A percentile compares a stretch with the other conserved stretches of the same genome.
phyloP scores from a whole-genome alignment of 2,113 vertebrate genomes.

The Ceratotherium simum region DNA sequence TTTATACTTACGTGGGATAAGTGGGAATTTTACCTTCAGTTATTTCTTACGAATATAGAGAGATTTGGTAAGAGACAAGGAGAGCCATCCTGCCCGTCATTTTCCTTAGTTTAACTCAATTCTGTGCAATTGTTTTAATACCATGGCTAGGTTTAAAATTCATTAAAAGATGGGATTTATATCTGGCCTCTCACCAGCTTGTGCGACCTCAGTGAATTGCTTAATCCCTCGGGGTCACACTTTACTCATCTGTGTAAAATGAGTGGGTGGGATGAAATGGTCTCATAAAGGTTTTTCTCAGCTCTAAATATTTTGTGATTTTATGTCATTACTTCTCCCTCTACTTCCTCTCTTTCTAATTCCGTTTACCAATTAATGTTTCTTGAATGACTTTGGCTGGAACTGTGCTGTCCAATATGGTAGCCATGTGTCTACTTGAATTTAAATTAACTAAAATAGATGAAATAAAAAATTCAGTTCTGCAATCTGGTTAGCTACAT shows the following conservation, averaged over 20 bases:
- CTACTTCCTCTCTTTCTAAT: not conserved
- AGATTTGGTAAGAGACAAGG: not conserved
- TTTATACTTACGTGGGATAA: not conserved
- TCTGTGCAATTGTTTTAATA: not conserved
- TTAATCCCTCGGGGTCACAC: not conserved
- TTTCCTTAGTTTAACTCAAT: not conserved
- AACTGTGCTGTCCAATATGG: not conserved
- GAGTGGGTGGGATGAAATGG: slow-evolving; percentile 32
- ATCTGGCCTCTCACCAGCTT: not conserved
- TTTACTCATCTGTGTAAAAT: slow-evolving; percentile 57
- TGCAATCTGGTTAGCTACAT: not conserved
- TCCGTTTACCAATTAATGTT: not conserved
- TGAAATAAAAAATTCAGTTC: not conserved
- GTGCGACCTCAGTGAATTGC: not conserved
- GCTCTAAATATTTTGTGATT: slow-evolving; percentile 24
- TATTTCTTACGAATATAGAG: not conserved
- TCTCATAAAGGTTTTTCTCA: slow-evolving; percentile 22
- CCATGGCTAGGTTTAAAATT: not conserved
- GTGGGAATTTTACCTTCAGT: not conserved
- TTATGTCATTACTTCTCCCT: not conserved
- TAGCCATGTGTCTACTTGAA: not conserved
- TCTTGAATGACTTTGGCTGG: slow-evolving; percentile 18
- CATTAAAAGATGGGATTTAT: not conserved
- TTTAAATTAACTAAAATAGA: not conserved
- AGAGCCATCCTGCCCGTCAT: not conserved